A percentile compares a stretch with the other conserved stretches of the same genome.
Evolutionary conservation across 2,888 invertebrate species (phyloP).

Genomic region (Apeira syringaria): DNA sequence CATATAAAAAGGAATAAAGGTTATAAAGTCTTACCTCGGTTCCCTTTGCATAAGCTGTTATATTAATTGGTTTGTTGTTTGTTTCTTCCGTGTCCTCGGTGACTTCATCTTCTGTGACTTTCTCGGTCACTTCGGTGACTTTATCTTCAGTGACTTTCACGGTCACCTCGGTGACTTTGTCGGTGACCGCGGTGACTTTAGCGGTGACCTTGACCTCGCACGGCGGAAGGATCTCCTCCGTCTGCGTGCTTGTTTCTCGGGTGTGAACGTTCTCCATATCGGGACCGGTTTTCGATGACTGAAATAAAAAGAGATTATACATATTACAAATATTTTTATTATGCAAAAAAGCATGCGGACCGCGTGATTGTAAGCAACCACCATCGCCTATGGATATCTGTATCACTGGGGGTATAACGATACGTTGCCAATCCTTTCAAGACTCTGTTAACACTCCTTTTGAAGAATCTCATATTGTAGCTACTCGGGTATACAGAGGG

Average conservation of each 20-base stretch:
- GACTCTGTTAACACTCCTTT: no score
- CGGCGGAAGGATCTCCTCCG: slow-evolving; percentile 34
- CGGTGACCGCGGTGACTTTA: slow-evolving; percentile 9
- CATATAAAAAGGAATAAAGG: no score
- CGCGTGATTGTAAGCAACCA: no score
- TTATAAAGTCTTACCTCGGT: no score
- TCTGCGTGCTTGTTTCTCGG: slow-evolving; percentile 56
- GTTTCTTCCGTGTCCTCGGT: slow-evolving; percentile 12
- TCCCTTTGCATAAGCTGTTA: background rate
- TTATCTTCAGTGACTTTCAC: slow-evolving; percentile 6
- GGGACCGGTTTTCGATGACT: slow-evolving; percentile 59
- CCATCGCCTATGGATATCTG: no score
- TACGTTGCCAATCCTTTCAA: no score
- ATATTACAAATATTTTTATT: background rate
- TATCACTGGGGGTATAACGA: no score
- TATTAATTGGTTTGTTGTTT: background rate
- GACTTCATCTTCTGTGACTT: slow-evolving; percentile 4
- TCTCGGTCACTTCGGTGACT: slow-evolving; percentile 10
- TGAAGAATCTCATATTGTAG: no score
- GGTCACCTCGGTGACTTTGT: slow-evolving; percentile 14
- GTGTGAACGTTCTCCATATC: slow-evolving; percentile 44
- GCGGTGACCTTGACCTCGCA: background rate
- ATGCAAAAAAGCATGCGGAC: no score
- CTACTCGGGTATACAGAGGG: no score
- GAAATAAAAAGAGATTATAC: slow-evolving; percentile 21